These are phyloP conservation scores for Chironomus striatipennis DNA, from an alignment of 1,140 invertebrate genomes.

Conservation along the genomic window DNA sequence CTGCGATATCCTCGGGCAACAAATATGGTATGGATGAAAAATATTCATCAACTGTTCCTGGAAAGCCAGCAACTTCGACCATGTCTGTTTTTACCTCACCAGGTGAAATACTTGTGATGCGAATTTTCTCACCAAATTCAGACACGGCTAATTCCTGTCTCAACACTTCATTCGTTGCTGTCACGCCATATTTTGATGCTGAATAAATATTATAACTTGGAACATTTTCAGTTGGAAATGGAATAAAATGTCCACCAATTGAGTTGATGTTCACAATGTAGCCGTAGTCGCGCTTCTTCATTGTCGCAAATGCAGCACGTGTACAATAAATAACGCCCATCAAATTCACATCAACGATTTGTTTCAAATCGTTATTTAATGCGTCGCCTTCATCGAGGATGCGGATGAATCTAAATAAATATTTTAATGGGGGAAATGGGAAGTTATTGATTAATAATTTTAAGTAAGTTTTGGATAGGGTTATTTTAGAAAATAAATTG, in stretches of 20 bases:
- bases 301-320: constrained; percentile 46
- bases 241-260: constrained; percentile 20
- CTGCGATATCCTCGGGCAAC: constrained; percentile 41
- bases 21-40: constrained; percentile 35
- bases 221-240: neutral
- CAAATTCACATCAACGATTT: constrained; percentile 55
- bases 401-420: neutral
- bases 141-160: constrained; percentile 30
- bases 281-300: constrained; percentile 30
- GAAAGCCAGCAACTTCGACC: constrained; percentile 26
- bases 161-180: constrained; percentile 20
- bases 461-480: too few relatives aligned
- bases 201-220: constrained; percentile 28
- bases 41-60: constrained; percentile 25
- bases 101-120: constrained; percentile 46
- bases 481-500: too few relatives aligned
- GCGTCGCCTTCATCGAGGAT: neutral
- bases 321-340: constrained; percentile 57
- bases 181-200: constrained; percentile 26
- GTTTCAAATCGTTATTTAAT: neutral
- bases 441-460: too few relatives aligned
- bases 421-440: neutral
- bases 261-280: constrained; percentile 25
- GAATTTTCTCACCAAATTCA: constrained; percentile 27
- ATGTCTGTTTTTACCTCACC: constrained; percentile 52